Percentiles rank a stretch among this genome's conserved stretches.
Conservation (phyloP, 92 coral and sea anemone species). For the Epizoanthus rinbou region DNA sequence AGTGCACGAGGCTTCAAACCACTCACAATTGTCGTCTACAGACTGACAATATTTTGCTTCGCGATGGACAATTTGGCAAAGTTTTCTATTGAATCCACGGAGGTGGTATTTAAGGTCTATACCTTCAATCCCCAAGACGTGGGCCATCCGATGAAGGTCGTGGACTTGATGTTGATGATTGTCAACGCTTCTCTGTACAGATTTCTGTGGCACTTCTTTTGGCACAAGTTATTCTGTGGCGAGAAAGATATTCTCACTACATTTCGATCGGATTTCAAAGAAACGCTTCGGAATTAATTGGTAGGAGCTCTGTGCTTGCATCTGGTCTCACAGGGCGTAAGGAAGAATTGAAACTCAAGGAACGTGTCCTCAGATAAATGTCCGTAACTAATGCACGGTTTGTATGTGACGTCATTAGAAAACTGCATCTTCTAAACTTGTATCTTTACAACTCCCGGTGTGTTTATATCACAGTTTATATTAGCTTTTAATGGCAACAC, state of each 20-base stretch:
- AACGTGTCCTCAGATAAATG: too few species aligned
- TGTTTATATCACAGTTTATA: too few species aligned
- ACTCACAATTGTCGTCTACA: constrained; percentile 21
- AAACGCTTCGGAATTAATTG: neutral
- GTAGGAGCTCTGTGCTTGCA: too few species aligned
- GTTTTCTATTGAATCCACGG: constrained; percentile 30
- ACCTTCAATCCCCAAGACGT: neutral
- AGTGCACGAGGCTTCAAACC: neutral
- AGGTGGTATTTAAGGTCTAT: constrained; percentile 34
- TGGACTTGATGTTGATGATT: constrained; percentile 29
- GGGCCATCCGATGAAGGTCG: constrained; percentile 16
- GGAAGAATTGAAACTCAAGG: too few species aligned
- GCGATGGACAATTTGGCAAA: constrained; percentile 26
- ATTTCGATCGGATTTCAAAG: constrained; percentile 25
- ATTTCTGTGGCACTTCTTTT: constrained; percentile 21
- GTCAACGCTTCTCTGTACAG: constrained; percentile 26
- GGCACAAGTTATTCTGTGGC: constrained; percentile 42
- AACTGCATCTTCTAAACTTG: too few species aligned
- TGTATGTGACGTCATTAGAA: too few species aligned
- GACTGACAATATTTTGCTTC: constrained; percentile 22
- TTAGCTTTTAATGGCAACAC: too few species aligned
- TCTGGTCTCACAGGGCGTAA: too few species aligned
- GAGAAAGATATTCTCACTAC: constrained; percentile 35
- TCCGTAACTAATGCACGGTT: too few species aligned
- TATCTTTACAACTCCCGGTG: too few species aligned